Evolutionary conservation across 1,140 invertebrate species (phyloP).

Genomic region (Mamestra configurata): DNA sequence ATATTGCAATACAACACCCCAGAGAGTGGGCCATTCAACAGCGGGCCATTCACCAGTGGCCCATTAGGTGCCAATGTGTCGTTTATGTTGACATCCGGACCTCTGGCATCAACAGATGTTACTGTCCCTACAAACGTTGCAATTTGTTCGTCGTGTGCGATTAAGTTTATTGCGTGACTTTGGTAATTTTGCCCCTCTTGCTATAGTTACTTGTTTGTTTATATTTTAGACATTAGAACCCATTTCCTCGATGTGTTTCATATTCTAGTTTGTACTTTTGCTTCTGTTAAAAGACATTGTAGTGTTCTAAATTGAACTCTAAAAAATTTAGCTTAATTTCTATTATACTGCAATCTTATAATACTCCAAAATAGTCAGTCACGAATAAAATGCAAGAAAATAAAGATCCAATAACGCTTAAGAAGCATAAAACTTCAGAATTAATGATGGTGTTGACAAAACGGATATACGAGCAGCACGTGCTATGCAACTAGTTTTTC

Average conservation of each 20-base stretch:
- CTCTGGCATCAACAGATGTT: slow-evolving; percentile 18
- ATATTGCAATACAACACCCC: slow-evolving; percentile 26
- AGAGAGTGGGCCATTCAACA: not conserved
- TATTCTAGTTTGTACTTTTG: no score
- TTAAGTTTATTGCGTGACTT: slow-evolving; percentile 3
- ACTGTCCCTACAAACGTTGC: not conserved
- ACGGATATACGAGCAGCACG: not conserved
- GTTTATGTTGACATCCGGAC: slow-evolving; percentile 32
- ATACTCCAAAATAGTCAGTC: not conserved
- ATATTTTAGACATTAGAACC: no score
- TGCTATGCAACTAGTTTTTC: not conserved
- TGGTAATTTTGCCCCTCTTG: not conserved
- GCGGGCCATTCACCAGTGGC: not conserved
- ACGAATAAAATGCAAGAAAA: not conserved
- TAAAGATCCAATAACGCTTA: not conserved
- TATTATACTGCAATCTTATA: not conserved
- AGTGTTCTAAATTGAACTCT: no score
- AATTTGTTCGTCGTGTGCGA: not conserved
- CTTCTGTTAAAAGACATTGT: no score
- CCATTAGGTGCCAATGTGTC: slow-evolving; percentile 17
- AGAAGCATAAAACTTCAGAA: not conserved
- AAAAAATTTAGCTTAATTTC: no score
- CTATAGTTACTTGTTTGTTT: not conserved
- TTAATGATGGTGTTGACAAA: not conserved
- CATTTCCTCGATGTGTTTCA: no score